phyloP scores from a whole-genome alignment of 64 coral and sea anemone genomes.

The Anthopleura sola region DNA sequence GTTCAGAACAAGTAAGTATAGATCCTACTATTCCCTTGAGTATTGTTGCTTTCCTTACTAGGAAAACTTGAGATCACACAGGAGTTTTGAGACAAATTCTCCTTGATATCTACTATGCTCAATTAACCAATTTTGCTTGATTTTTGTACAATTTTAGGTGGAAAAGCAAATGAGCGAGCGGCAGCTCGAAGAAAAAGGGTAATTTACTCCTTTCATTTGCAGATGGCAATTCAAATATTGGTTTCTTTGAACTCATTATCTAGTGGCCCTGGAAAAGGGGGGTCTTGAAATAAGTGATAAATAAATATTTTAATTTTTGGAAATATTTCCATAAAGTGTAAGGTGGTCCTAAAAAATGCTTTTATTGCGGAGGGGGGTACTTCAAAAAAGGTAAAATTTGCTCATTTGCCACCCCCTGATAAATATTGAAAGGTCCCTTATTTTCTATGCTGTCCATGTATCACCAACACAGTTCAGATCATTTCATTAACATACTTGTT shows the following conservation, averaged over 20 bases:
- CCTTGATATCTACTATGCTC: background rate
- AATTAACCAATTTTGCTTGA: background rate
- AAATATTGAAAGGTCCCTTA: too few relatives aligned
- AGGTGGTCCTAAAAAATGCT: too few relatives aligned
- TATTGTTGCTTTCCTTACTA: background rate
- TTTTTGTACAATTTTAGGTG: background rate
- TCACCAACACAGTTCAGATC: background rate
- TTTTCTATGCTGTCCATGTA: background rate
- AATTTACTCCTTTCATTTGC: background rate
- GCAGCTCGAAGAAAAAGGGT: background rate
- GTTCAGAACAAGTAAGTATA: conserved; percentile 55
- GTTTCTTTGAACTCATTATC: too few relatives aligned
- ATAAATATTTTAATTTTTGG: too few relatives aligned
- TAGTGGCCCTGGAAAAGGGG: too few relatives aligned
- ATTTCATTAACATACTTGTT: conserved; percentile 7
- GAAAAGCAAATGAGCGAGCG: conserved; percentile 26
- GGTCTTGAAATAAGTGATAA: too few relatives aligned
- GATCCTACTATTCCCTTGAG: background rate
- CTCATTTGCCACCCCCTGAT: too few relatives aligned
- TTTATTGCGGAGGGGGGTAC: too few relatives aligned
- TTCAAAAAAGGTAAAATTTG: too few relatives aligned
- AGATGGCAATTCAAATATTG: too few relatives aligned
- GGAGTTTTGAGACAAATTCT: background rate
- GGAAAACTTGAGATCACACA: background rate
- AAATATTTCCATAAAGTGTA: too few relatives aligned